Evolutionary conservation across 2,797 vertebrate species (phyloP), one percentile per base, ranked within the genome.

Genomic region (Poliocrania exsul): DNA sequence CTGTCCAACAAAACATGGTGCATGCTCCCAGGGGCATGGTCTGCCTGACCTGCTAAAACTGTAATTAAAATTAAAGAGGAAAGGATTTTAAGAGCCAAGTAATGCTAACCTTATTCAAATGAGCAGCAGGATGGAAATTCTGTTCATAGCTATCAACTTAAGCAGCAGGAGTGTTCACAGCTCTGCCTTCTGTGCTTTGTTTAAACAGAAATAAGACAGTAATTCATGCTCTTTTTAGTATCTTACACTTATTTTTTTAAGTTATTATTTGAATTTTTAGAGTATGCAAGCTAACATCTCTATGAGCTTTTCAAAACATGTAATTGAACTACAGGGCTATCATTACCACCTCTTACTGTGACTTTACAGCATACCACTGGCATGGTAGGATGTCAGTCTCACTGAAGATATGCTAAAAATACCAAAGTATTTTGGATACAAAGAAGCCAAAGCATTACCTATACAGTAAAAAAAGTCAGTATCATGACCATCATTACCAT

Each of bases 381-480:
- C 66, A 50, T 46, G 60, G 65, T 58, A 86, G 47, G 83, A 66
- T 56, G 90, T 78, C 81, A 86, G 66, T 69, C 77, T 73, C 81
- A 72, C 62, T 88, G 58, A 88, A 86, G 93, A 92, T 92, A 95
- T 37, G 58, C 93, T 96, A 95, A 96, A 96, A 96, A 96, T 96
- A 96, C 51, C 70, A 3, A 92, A 90, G 70, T 88, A 65, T 88
- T 94, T 88, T 90, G 86, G 47, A 66, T 84, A 88, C 12, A 46
- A 88, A 83, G 80, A 95, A 88, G 51, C 66, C 91, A 93, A 86
- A 94, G 67, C 73, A 86, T 86, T 79, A 95, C 77, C 58, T 82
- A 11, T 33, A 49, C 38, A 42, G 47, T 81, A 93, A 96, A 96
- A 95, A 95, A 86, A 92, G 86, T 46, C 1, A 0, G 24, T n/a